Evolutionary conservation across 2,888 invertebrate genomes (phyloP).

Genomic region (Hylaea fasciaria): DNA sequence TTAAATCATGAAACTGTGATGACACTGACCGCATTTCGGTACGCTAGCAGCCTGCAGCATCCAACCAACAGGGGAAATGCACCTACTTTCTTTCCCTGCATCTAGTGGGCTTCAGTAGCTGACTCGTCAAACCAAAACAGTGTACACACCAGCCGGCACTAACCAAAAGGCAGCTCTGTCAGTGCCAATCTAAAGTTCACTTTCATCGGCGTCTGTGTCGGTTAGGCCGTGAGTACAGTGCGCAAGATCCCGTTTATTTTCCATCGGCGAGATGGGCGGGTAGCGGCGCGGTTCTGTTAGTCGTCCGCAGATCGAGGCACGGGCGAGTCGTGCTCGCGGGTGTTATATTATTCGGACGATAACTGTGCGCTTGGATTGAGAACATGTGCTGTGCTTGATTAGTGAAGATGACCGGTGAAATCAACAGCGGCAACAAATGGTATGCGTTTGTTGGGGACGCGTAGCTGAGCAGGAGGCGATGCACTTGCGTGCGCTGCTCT

Average conservation of each 20-base stretch:
- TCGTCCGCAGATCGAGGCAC: slow-evolving; percentile 58
- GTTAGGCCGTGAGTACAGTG: slow-evolving; percentile 61
- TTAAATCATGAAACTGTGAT: slow-evolving; percentile 57
- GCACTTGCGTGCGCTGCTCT: slow-evolving; percentile 70
- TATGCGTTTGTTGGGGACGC: slow-evolving; percentile 67
- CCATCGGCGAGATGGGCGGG: slow-evolving; percentile 49
- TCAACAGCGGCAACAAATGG: slow-evolving; percentile 69
- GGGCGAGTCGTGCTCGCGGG: slow-evolving; percentile 52
- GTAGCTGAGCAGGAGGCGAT: slow-evolving; percentile 70
- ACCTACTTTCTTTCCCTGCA: slow-evolving; percentile 81
- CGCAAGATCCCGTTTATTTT: slow-evolving; percentile 71
- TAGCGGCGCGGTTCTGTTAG: slow-evolving; percentile 49
- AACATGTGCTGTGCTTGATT: slow-evolving; percentile 73
- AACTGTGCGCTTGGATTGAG: slow-evolving; percentile 55
- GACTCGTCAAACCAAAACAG: slow-evolving; percentile 45
- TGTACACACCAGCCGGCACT: slow-evolving; percentile 49
- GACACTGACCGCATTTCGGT: slow-evolving; percentile 71
- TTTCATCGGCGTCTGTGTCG: slow-evolving; percentile 46
- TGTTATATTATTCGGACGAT: slow-evolving; percentile 38
- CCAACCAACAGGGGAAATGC: slow-evolving; percentile 69
- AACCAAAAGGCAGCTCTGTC: slow-evolving; percentile 44
- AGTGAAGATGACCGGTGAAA: slow-evolving; percentile 75
- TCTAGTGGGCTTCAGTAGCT: slow-evolving; percentile 64
- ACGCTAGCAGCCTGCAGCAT: slow-evolving; percentile 67
- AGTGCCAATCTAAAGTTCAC: slow-evolving; percentile 41